Conservation (phyloP, 2,797 vertebrate genomes). For the Linurgus olivaceus region DNA sequence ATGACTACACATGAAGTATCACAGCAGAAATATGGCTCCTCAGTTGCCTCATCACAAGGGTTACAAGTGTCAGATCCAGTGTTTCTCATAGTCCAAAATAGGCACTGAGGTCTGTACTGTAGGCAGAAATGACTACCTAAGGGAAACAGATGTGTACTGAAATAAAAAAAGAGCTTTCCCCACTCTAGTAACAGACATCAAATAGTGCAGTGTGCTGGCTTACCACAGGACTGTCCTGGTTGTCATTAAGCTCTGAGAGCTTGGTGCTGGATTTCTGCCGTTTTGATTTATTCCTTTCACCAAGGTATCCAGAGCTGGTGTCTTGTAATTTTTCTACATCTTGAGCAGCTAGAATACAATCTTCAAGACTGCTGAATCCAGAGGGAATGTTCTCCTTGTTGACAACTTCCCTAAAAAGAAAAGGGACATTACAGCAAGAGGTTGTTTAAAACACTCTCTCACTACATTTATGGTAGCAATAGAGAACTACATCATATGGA, state of each 20-base stretch:
- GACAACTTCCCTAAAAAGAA: slow-evolving; percentile 73
- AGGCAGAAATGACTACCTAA: not conserved
- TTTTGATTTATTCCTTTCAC: slow-evolving; percentile 80
- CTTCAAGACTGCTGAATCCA: slow-evolving; percentile 70
- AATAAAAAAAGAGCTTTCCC: not conserved
- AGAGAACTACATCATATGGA: not conserved
- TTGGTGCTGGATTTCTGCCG: slow-evolving; percentile 83
- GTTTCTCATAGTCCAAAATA: not conserved
- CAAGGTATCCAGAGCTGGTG: slow-evolving; percentile 55
- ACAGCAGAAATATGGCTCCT: not conserved
- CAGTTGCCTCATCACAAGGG: not conserved
- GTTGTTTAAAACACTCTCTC: not conserved
- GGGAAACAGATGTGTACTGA: not conserved
- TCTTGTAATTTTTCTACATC: slow-evolving; percentile 77
- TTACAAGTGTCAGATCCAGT: not conserved
- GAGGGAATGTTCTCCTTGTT: slow-evolving; percentile 94
- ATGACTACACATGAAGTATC: not conserved
- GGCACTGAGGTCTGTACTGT: not conserved
- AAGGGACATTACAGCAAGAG: not conserved
- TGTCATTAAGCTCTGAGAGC: slow-evolving; percentile 79
- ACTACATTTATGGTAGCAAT: not conserved
- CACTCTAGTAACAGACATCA: not conserved
- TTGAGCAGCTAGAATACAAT: slow-evolving; percentile 70
- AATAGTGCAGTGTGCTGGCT: slow-evolving; percentile 54
- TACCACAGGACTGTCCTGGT: slow-evolving; percentile 83